phyloP scores from a whole-genome alignment of 2,797 vertebrate genomes.

The Masticophis lateralis region DNA sequence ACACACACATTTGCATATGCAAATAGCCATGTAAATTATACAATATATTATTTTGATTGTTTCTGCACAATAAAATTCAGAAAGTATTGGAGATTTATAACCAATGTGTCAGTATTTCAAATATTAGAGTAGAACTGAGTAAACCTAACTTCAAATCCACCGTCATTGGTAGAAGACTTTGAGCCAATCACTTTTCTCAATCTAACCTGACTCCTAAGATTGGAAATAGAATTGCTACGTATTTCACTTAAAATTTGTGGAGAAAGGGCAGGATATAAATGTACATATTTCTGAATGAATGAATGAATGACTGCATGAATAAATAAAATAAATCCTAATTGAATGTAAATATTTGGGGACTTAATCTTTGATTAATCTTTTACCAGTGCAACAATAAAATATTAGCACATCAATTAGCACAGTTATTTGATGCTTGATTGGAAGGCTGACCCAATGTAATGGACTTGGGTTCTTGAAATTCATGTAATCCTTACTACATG shows the following conservation, averaged over 20 bases:
- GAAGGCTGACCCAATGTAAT: background rate
- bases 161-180: background rate
- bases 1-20: too few relatives aligned
- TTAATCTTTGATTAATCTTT: background rate
- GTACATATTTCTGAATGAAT: background rate
- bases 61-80: background rate
- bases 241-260: background rate
- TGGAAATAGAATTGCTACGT: background rate
- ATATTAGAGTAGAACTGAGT: background rate
- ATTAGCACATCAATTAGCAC: background rate
- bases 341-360: background rate
- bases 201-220: background rate
- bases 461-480: background rate
- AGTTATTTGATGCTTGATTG: background rate
- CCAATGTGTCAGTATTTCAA: background rate
- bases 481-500: constrained; percentile 7
- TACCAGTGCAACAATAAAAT: background rate
- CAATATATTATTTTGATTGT: background rate
- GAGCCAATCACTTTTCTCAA: background rate
- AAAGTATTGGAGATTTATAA: background rate
- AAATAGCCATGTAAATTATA: background rate
- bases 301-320: background rate
- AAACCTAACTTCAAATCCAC: background rate
- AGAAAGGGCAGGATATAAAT: background rate
- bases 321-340: background rate